These are phyloP conservation scores for Popillia japonica DNA, from an alignment of 1,140 invertebrate species.

Conservation along the genomic window DNA sequence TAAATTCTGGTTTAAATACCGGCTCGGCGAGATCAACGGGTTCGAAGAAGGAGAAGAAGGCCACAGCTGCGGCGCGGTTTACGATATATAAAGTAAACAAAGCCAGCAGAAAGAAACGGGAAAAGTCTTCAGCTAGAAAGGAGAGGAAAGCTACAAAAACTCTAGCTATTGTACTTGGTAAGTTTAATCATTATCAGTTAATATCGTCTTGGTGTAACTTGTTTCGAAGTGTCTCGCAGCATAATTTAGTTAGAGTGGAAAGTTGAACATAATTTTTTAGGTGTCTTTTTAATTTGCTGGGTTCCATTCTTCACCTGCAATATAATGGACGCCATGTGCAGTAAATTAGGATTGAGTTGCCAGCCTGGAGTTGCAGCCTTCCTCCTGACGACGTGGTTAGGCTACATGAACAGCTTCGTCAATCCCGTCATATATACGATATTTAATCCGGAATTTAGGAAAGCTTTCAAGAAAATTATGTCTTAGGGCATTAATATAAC, in stretches of 20 bases:
- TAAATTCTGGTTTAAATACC: constrained; percentile 55
- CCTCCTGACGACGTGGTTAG: constrained; percentile 96
- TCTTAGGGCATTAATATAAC: constrained; percentile 48
- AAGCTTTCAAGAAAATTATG: constrained; percentile 97
- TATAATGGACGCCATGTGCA: constrained; percentile 94
- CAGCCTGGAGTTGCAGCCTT: constrained; percentile 89
- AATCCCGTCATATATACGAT: constrained; percentile 99
- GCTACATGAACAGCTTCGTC: constrained; percentile 98
- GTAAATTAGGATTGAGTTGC: constrained; percentile 82
- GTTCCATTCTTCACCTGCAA: constrained; percentile 98
- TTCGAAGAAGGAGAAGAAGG: constrained; percentile 76
- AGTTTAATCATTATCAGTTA: constrained; percentile 56
- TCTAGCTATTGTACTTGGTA: constrained; percentile 97
- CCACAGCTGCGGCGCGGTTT: constrained; percentile 76
- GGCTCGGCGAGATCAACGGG: constrained; percentile 59
- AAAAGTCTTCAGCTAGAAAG: constrained; percentile 93
- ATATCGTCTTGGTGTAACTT: neutral
- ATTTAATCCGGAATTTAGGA: constrained; percentile 98
- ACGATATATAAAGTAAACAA: constrained; percentile 94
- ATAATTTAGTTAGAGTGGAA: too few relatives aligned
- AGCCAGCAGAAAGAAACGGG: constrained; percentile 92
- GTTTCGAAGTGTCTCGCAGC: too few relatives aligned
- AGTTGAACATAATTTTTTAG: constrained; percentile 60
- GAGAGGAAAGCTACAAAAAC: constrained; percentile 99
- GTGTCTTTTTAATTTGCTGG: constrained; percentile 97